Evolutionary conservation across 2,113 vertebrate species (phyloP), one percentile per base, ranked within the genome.

Genomic region (Chlorocebus sabaeus): DNA sequence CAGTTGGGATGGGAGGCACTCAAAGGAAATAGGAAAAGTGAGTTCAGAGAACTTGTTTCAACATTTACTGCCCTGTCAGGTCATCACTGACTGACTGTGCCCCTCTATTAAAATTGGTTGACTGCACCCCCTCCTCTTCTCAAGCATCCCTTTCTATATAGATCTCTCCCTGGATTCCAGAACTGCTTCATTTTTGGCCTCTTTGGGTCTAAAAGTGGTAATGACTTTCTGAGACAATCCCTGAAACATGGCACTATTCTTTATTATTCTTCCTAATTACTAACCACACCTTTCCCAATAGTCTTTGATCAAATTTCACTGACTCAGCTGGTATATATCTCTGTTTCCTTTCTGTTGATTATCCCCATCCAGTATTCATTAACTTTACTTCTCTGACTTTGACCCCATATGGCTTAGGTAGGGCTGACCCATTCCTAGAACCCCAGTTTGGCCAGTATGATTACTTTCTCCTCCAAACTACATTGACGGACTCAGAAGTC

Each of bases 1-100:
- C 25, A 35, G 7, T 2, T 12, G 14, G 9, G 0, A 8, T 55
- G 8, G 43, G n/a, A 72, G 38, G 1, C 2, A 16, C 2, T 7
- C 10, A 13, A 30, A 79, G 48, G 27, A 61, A 84, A 25, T 35
- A 35, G 0, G 35, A 35, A 13, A 18, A 75, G 0, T 50, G 43
- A 52, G 12, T 67, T 68, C 22, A n/a, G 48, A 57, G 6, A 6
- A 22, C 72, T 43, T 88, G 17, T 38, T 68, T 25, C 38, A 59
- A 6, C 10, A 10, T 82, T 75, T 38, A 0, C 7, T 32, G 6
- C 32, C n/a, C 67, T 30, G 8, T 73, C 32, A n/a, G 9, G 8
- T 78, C 76, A 48, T 70, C 52, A 14, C 6, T 6, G 43, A 30
- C 40, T 35, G 64, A 35, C 17, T 68, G 8, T 73, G 52, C 6